These are phyloP conservation scores for Brienomyrus longianalis DNA, from an alignment of 2,113 vertebrate genomes.

Conservation along the genomic window DNA sequence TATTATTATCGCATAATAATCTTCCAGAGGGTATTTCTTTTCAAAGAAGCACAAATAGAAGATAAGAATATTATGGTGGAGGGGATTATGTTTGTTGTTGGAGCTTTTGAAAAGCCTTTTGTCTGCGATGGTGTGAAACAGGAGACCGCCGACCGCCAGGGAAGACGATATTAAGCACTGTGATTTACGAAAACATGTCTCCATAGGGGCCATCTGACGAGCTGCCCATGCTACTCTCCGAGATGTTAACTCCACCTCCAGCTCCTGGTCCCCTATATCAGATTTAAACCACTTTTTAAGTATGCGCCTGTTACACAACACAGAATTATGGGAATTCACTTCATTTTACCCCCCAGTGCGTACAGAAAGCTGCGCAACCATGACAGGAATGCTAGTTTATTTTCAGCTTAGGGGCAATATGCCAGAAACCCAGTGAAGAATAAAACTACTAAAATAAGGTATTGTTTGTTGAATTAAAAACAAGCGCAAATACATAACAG, in stretches of 20 bases:
- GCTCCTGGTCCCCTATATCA: background rate
- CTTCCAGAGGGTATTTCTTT: background rate
- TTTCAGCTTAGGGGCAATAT: background rate
- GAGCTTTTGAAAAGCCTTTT: conserved; percentile 32
- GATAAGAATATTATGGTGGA: background rate
- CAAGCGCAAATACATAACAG: background rate
- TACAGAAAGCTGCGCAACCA: background rate
- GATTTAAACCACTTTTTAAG: background rate
- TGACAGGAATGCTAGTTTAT: background rate
- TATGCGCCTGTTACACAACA: background rate
- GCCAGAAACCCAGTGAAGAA: background rate
- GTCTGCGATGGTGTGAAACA: conserved; percentile 53
- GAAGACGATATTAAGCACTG: conserved; percentile 61
- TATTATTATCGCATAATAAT: background rate
- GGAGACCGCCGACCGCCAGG: conserved; percentile 46
- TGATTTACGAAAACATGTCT: conserved; percentile 56
- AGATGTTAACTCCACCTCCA: background rate
- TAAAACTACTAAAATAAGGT: too few relatives aligned
- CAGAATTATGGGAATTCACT: conserved; percentile 3
- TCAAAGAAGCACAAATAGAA: background rate
- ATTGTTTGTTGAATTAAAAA: background rate
- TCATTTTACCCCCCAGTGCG: background rate
- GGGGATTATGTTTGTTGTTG: conserved; percentile 34
- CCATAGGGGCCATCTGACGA: conserved; percentile 7
- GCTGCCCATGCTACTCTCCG: background rate